phyloP scores from a whole-genome alignment of 2,113 vertebrate species.

The Oryctolagus cuniculus region mOryCun1.1 NC_091449.1:740501-741000 shows the following conservation, averaged over 20 bases:
- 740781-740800: neutral
- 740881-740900: conserved; percentile 48
- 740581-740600: neutral
- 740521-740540: too few relatives aligned
- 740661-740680: neutral
- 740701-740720: neutral
- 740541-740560: conserved; percentile 4
- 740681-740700: neutral
- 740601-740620: neutral
- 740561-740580: neutral
- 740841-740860: conserved; percentile 7
- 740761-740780: neutral
- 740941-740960: neutral
- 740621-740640: neutral
- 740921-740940: neutral
- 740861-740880: conserved; percentile 50
- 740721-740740: neutral
- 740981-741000: conserved; percentile 51
- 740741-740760: neutral
- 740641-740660: conserved; percentile 23
- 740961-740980: conserved; percentile 48
- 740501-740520: too few relatives aligned
- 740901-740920: conserved; percentile 10
- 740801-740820: neutral
- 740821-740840: conserved; percentile 10